Base-by-base conservation (phyloP, 1,140 invertebrate genomes). In the Lucilia sericata region DNA sequence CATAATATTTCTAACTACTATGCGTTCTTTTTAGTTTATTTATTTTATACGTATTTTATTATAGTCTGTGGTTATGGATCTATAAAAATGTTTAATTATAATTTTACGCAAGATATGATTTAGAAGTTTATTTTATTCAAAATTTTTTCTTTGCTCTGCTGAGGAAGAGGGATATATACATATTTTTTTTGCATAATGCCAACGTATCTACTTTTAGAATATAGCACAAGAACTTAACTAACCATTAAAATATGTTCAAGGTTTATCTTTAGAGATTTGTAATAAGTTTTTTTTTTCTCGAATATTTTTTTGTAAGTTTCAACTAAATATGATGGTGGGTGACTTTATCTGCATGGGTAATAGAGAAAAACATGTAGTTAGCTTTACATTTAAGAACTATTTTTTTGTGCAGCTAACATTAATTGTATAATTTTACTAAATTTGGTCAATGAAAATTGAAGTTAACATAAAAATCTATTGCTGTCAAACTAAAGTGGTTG, bases 381-480 rank as follows among this genome's bases (percentile, higher is more conserved):
- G n/a, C n/a, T 70, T 21, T 70, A 21, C 19, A n/a, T 19, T 70
- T 70, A 70, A 70, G 65, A 19, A 21, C 21, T 70, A 30, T n/a
- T 42, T 7, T 42, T 7, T 42, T 7, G 42, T 30, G 25, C 25
- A 30, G 3, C 42, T 42, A 70, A 70, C 65, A 70, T 70, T 70
- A 70, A 70, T 70, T 70, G 65, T 70, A 70, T 70, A 70, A 70
- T 70, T 70, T 70, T 70, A 70, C 65, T 70, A 70, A 70, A 70
- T 70, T 70, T 70, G 65, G 65, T 70, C 65, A 70, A 70, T 21
- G 65, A 25, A 70, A 70, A 70, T 70, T 70, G 17, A 42, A 42
- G 42, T 42, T 42, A 42, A 42, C 42, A 42, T 42, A 42, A 25
- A n/a, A 19, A 9, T 21, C 9, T 70, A 19, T 70, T 21, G 55